Evolutionary conservation across 2,888 invertebrate species (phyloP).

Genomic region (Crioceris asparagi): DNA sequence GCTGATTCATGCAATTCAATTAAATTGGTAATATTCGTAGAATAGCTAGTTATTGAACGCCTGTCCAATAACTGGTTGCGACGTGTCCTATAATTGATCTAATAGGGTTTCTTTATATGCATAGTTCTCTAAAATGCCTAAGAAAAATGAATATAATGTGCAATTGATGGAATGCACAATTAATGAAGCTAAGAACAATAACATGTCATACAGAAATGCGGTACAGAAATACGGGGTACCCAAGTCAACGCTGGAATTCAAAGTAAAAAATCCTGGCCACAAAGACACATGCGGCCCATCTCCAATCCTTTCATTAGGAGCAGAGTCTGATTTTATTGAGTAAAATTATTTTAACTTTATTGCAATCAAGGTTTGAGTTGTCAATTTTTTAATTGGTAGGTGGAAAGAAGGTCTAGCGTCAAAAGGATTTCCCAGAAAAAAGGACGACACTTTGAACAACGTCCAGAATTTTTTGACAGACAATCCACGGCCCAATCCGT

Average conservation of each 20-base stretch:
- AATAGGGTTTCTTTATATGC: no score
- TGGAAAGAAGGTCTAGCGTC: constrained; percentile 11
- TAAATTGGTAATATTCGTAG: no score
- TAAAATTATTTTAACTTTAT: no score
- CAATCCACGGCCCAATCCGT: constrained; percentile 14
- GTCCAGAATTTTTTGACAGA: constrained; percentile 14
- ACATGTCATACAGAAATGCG: constrained; percentile 8
- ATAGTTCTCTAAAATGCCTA: no score
- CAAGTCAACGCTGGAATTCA: constrained; percentile 11
- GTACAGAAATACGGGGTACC: constrained; percentile 10
- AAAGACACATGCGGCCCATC: constrained; percentile 10
- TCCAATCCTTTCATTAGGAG: constrained; percentile 6
- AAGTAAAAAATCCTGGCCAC: constrained; percentile 11
- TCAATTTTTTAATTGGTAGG: neutral
- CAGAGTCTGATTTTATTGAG: constrained; percentile 2
- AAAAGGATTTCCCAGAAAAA: constrained; percentile 12
- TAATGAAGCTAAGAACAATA: constrained; percentile 9
- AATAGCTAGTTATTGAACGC: no score
- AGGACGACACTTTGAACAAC: constrained; percentile 11
- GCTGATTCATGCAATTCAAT: no score
- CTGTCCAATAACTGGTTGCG: no score
- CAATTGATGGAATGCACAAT: constrained; percentile 9
- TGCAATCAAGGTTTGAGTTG: no score
- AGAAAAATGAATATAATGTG: constrained; percentile 10
- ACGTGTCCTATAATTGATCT: no score